Evolutionary conservation across 2,888 invertebrate species (phyloP).

Genomic region (Sepiola atlantica): DNA sequence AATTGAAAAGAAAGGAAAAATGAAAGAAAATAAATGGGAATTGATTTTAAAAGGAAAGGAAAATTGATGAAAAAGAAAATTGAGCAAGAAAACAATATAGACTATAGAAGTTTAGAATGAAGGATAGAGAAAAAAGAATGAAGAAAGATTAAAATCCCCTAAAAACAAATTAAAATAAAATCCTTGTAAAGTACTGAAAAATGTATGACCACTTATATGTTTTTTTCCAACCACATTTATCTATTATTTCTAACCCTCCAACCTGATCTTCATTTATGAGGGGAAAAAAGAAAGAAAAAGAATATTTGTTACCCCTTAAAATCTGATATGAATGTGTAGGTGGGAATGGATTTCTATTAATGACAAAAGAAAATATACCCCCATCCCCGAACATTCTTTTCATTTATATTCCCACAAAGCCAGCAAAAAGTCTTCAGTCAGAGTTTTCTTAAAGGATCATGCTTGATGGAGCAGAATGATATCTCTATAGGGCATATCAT

Average conservation of each 20-base stretch:
- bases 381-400: not conserved
- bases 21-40: not conserved
- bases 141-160: too few species aligned
- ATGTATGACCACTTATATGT: not conserved
- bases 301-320: not conserved
- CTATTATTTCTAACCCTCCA: not conserved
- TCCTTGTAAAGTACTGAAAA: not conserved
- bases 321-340: not conserved
- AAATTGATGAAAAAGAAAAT: not conserved
- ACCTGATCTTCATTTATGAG: constrained; percentile 2
- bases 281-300: not conserved
- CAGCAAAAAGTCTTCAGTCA: not conserved
- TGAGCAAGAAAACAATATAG: not conserved
- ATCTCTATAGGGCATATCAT: constrained; percentile 32
- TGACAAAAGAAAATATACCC: constrained; percentile 9
- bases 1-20: not conserved
- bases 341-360: not conserved
- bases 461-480: constrained; percentile 12
- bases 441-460: not conserved
- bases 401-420: constrained; percentile 20
- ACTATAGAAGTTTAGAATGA: not conserved
- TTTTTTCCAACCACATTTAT: not conserved
- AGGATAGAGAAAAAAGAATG: not conserved
- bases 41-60: not conserved
- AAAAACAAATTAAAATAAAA: not conserved